Base-by-base conservation (phyloP, 2,797 vertebrate species). In the Coendou prehensilis region DNA sequence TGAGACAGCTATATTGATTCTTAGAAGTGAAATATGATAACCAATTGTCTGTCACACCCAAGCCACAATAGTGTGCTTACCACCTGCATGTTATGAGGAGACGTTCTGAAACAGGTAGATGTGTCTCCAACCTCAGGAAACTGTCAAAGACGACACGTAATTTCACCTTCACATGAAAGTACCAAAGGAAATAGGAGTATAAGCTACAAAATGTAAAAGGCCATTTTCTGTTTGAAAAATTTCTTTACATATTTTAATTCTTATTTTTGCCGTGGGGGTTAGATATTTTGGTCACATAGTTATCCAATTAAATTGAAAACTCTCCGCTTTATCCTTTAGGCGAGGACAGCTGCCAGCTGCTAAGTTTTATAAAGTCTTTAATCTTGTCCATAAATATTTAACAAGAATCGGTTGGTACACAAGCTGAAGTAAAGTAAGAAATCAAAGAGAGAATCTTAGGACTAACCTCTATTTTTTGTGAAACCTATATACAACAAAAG, bases 321-420 rank as follows among this genome's bases (percentile, higher is more conserved):
- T 98, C 97, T 97, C 89, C 96, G 97, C 91, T 93, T 98, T 98
- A 98, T 98, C 98, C 98, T 99, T 98, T 98, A 98, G 98, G 98
- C 69, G 61, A 98, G 98, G 98, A 98, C 98, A 98, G 98, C 98
- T 99, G 98, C 98, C 98, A 98, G 97, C 98, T 98, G 98, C 98
- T 98, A 98, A 98, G 98, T 98, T 99, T 98, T 98, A 98, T 98
- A 98, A 98, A 98, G 98, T 98, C 98, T 98, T 99, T 99, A 98
- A 99, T 99, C 98, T 99, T 98, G 96, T 98, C 98, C 98, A 99
- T 99, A 98, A 99, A 99, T 99, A 99, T 99, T 99, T 99, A 99
- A 99, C 98, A 98, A 98, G 98, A 98, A 98, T 95, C 98, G 97
- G 98, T 98, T 98, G 96, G 98, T 99, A 98, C 97, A 98, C 97